Base-by-base conservation (phyloP, 2,797 vertebrate species). In the Phataginus tetradactyla region DNA sequence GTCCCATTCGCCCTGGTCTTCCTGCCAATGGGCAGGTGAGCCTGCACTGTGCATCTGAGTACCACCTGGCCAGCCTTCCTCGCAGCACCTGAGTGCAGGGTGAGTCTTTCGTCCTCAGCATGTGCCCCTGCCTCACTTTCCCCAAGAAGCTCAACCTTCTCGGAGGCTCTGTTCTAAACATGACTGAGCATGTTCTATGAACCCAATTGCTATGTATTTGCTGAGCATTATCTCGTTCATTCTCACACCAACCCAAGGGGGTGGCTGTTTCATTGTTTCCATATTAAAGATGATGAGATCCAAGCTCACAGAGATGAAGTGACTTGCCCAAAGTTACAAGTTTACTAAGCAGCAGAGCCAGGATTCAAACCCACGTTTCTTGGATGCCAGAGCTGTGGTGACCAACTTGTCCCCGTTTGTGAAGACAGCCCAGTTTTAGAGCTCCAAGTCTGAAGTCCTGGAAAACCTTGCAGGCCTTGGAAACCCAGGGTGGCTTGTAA, bases 321-420 rank as follows among this genome's bases (percentile, higher is more conserved):
- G 42, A 66, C 32, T 55, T 49, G 2, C n/a, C 39, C 39, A 2
- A 49, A 55, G 42, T 15, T 21, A 10, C 34, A 23, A 1, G 32
- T 2, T 39, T 10, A 32, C 39, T 14, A 8, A 34, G 39, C 1
- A 0, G 21, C 14, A 4, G 45, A 80, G 34, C 8, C 29, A 4
- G 53, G 59, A 59, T 55, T 53, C 1, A 1, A 66, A 91, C 39
- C 29, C 3, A 0, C 0, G 3, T 25, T 72, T 25, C 64, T 81
- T 5, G 0, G 55, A 3, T n/a, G 55, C 59, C 55, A n/a, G 39
- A 71, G 20, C 34, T 23, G 34, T 0, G 0, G 23, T 10, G 27
- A 78, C 4, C 37, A 42, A 14, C 9, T 5, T 42, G 18, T 69
- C 75, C 34, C 8, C 0, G 29, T 77, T 63, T 37, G n/a, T 23